Conservation (phyloP, 1,140 invertebrate species). For the Zaprionus nigranus region DNA sequence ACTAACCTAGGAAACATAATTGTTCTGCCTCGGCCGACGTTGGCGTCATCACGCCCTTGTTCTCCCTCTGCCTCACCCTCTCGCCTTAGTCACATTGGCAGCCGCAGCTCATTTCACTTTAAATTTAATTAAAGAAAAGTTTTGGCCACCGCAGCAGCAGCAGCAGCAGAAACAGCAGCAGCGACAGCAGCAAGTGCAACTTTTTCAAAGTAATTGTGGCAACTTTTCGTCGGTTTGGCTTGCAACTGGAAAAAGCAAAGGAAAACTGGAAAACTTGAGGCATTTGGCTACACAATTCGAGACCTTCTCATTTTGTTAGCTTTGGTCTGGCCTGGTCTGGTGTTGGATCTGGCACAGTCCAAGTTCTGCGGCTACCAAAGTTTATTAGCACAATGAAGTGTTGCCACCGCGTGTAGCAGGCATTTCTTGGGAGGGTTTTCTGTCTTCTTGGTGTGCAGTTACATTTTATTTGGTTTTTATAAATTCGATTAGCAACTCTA, state of each 20-base stretch:
- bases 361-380: conserved; percentile 38
- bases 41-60: conserved; percentile 9
- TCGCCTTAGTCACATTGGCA: conserved; percentile 19
- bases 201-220: conserved; percentile 79
- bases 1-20: not conserved
- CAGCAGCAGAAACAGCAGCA: conserved; percentile 20
- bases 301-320: conserved; percentile 25
- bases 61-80: conserved; percentile 13
- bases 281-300: conserved; percentile 49
- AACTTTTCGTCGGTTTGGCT: conserved; percentile 65
- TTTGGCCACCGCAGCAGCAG: conserved; percentile 46
- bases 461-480: conserved; percentile 22
- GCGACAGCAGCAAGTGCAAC: conserved; percentile 46
- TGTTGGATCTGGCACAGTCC: conserved; percentile 2
- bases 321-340: not conserved
- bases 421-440: conserved; percentile 5
- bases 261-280: conserved; percentile 50
- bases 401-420: conserved; percentile 25
- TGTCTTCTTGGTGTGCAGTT: not conserved
- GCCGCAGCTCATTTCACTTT: conserved; percentile 77
- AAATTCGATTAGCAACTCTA: conserved; percentile 35
- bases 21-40: not conserved
- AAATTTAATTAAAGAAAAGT: conserved; percentile 81
- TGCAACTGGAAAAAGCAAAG: conserved; percentile 39
- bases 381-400: conserved; percentile 78